phyloP scores from a whole-genome alignment of 2,113 vertebrate genomes.

The Brienomyrus longianalis region DNA sequence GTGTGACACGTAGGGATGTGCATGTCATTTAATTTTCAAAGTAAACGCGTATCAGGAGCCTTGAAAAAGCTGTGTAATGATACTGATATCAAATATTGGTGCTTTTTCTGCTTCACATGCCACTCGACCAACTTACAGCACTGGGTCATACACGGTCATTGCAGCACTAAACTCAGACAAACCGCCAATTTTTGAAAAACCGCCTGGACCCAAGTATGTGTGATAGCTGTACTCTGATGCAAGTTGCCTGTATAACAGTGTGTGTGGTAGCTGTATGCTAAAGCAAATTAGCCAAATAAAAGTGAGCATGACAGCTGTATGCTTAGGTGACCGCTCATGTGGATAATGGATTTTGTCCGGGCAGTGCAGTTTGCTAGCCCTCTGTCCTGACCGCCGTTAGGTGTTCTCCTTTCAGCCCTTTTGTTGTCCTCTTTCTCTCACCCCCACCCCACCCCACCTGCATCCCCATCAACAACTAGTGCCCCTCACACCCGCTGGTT shows the following conservation, averaged over 20 bases:
- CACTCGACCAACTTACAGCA: too few species aligned
- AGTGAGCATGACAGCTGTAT: background rate
- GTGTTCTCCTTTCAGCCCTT: background rate
- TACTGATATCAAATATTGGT: too few species aligned
- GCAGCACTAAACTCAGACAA: too few species aligned
- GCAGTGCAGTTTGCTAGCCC: background rate
- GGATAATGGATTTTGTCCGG: background rate
- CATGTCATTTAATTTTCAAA: too few species aligned
- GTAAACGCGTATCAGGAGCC: too few species aligned
- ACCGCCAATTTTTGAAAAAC: too few species aligned
- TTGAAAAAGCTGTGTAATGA: too few species aligned
- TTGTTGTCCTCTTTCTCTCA: background rate
- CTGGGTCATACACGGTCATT: too few species aligned
- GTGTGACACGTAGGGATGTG: too few species aligned
- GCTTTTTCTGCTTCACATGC: too few species aligned
- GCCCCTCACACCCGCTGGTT: background rate
- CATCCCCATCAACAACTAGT: background rate
- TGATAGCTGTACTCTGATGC: background rate
- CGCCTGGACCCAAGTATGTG: background rate
- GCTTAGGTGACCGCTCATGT: background rate
- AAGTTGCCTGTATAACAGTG: background rate
- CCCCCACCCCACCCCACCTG: background rate
- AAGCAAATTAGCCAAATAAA: too few species aligned
- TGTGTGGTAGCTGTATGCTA: background rate
- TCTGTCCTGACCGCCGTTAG: background rate